phyloP scores from a whole-genome alignment of 2,113 vertebrate species.

The Scytalopus superciliaris region DNA sequence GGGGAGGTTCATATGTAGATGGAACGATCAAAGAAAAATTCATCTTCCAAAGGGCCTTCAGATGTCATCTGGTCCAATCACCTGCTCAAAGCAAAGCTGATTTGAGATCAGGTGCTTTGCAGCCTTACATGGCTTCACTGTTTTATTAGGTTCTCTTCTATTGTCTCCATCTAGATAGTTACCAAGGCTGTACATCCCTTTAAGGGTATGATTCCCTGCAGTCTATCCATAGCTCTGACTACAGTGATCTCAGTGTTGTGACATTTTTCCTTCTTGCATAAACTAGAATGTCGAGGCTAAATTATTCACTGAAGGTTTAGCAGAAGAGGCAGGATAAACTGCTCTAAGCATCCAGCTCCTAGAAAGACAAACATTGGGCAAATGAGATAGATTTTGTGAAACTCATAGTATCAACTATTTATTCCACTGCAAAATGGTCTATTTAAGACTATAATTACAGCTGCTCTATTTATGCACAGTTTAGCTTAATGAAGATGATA shows the following conservation, averaged over 20 bases:
- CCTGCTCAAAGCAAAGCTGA: not conserved
- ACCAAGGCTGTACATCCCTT: not conserved
- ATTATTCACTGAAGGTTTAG: not conserved
- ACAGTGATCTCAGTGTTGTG: not conserved
- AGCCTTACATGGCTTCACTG: not conserved
- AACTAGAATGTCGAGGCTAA: rapidly evolving
- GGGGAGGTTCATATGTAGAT: not conserved
- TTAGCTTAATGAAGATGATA: not conserved
- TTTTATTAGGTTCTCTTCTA: not conserved
- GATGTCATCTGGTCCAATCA: not conserved
- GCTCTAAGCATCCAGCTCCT: not conserved
- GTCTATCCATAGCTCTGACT: not conserved
- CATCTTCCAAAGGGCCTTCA: not conserved
- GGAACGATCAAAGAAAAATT: not conserved
- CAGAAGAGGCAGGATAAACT: not conserved
- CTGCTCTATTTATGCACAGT: not conserved
- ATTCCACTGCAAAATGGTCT: not conserved
- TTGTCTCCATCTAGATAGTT: not conserved
- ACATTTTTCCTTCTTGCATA: not conserved
- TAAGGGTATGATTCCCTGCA: not conserved
- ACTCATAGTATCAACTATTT: not conserved
- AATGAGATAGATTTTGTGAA: not conserved
- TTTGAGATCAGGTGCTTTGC: not conserved
- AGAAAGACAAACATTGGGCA: not conserved
- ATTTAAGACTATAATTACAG: not conserved